Evolutionary conservation across 2,797 vertebrate species (phyloP).

Genomic region (Epinephelus awoara): DNA sequence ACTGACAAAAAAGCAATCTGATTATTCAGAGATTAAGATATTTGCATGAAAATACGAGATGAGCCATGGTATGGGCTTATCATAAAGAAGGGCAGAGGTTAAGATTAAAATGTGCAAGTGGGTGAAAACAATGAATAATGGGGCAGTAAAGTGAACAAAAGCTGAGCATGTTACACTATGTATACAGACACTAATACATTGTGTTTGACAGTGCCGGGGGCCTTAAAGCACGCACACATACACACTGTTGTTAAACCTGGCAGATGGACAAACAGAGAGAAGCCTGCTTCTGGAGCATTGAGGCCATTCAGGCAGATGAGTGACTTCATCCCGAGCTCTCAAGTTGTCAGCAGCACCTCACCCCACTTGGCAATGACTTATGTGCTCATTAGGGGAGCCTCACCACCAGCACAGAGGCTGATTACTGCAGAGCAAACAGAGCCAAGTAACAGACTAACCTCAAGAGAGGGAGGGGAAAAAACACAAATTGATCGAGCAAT

Average conservation of each 20-base stretch:
- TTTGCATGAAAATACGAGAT: slow-evolving; percentile 80
- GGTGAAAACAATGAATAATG: slow-evolving; percentile 65
- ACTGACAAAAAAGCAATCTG: slow-evolving; percentile 77
- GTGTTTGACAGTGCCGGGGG: slow-evolving; percentile 41
- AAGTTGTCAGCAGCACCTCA: slow-evolving; percentile 71
- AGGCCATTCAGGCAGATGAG: slow-evolving; percentile 68
- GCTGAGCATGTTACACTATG: slow-evolving; percentile 30
- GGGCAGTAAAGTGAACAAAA: slow-evolving; percentile 52
- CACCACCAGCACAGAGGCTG: slow-evolving; percentile 43
- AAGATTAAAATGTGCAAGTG: slow-evolving; percentile 62
- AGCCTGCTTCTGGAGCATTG: slow-evolving; percentile 61
- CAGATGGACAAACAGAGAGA: slow-evolving; percentile 69
- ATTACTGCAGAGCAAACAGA: slow-evolving; percentile 49
- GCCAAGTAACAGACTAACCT: slow-evolving; percentile 40
- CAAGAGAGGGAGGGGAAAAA: slow-evolving; percentile 8
- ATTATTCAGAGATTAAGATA: slow-evolving; percentile 86
- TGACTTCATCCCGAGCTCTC: slow-evolving; percentile 69
- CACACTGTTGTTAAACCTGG: slow-evolving; percentile 41
- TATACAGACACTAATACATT: slow-evolving; percentile 44
- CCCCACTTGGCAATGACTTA: slow-evolving; percentile 67
- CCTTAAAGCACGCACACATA: slow-evolving; percentile 24
- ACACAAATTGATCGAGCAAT: slow-evolving; percentile 28
- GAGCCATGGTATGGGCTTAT: slow-evolving; percentile 60
- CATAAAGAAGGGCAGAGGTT: slow-evolving; percentile 55
- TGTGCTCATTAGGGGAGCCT: slow-evolving; percentile 55